Evolutionary conservation across 2,113 vertebrate genomes (phyloP).

Genomic region (Leptobrachium ailaonicum): DNA sequence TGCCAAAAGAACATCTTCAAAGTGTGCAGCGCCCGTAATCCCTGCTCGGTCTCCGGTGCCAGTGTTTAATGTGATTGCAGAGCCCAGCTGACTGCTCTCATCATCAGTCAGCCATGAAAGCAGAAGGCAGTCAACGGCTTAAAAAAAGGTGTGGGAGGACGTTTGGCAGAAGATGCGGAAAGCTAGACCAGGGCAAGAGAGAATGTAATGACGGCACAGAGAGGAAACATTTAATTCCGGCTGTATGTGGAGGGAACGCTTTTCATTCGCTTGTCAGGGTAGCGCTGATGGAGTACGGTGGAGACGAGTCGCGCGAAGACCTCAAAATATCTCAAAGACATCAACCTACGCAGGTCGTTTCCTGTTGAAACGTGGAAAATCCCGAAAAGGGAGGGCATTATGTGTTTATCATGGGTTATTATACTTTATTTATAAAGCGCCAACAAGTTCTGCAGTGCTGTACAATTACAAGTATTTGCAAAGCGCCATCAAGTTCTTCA

Average conservation of each 20-base stretch:
- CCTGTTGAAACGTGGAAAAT: too few relatives aligned
- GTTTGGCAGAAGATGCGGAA: slow-evolving; percentile 9
- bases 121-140: slow-evolving; percentile 12
- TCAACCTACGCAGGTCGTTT: too few relatives aligned
- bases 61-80: slow-evolving; percentile 33
- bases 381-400: too few relatives aligned
- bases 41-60: slow-evolving; percentile 9
- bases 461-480: too few relatives aligned
- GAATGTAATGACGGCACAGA: slow-evolving; percentile 3
- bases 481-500: too few relatives aligned
- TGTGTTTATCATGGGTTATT: too few relatives aligned
- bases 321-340: too few relatives aligned
- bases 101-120: slow-evolving; percentile 9
- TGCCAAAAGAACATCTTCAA: slow-evolving; percentile 14
- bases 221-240: neutral
- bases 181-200: neutral
- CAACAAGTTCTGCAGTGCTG: too few relatives aligned
- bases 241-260: neutral
- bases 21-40: slow-evolving; percentile 9
- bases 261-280: neutral
- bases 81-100: slow-evolving; percentile 6
- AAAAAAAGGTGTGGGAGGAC: neutral
- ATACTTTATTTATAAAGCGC: too few relatives aligned
- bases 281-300: too few relatives aligned
- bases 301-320: too few relatives aligned